phyloP scores from a whole-genome alignment of 2,888 invertebrate species.

The Cataglyphis cursor region DNA sequence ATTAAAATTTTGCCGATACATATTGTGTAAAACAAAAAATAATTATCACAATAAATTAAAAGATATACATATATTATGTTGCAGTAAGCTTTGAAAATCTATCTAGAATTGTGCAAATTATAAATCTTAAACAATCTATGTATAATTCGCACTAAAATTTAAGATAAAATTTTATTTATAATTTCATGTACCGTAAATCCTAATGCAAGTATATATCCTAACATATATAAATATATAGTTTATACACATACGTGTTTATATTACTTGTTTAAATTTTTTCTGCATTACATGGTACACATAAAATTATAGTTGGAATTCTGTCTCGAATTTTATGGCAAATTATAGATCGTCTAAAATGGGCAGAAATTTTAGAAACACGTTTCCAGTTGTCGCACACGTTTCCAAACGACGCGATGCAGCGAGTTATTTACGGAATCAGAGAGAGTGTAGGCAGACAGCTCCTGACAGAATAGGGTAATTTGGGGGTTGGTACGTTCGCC shows the following conservation, averaged over 20 bases:
- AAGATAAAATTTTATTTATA: neutral
- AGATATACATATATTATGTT: neutral
- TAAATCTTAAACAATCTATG: neutral
- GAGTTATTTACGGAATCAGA: slow-evolving; percentile 71
- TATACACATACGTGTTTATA: neutral
- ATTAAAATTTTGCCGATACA: neutral
- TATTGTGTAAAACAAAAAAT: neutral
- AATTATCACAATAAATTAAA: neutral
- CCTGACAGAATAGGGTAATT: slow-evolving; percentile 75
- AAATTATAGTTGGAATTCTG: neutral
- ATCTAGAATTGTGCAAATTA: neutral
- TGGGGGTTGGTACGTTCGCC: slow-evolving; percentile 73
- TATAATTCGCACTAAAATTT: neutral
- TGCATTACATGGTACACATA: neutral
- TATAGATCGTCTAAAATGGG: neutral
- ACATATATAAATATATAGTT: neutral
- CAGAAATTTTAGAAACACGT: slow-evolving; percentile 26
- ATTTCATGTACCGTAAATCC: neutral
- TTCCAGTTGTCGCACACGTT: slow-evolving; percentile 50
- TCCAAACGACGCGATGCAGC: slow-evolving; percentile 50
- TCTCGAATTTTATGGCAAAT: neutral
- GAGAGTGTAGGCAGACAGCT: slow-evolving; percentile 66
- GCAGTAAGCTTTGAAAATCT: neutral
- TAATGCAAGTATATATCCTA: neutral
- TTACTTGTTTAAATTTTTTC: neutral